These are phyloP conservation scores for Epinephelus coioides DNA, from an alignment of 2,797 vertebrate species.

Conservation along the genomic window DNA sequence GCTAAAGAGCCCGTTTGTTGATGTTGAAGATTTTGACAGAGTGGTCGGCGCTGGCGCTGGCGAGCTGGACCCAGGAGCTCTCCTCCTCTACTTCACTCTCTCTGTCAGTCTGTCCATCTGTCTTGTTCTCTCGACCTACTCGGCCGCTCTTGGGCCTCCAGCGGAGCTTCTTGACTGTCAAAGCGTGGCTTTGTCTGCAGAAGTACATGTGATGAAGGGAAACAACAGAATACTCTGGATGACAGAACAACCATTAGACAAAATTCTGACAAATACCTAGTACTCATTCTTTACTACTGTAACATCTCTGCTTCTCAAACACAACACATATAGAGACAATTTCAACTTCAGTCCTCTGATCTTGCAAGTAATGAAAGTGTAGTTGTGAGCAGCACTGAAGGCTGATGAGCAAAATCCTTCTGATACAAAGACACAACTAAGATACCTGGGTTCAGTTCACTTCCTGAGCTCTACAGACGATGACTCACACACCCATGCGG, in stretches of 20 bases:
- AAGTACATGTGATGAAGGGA: constrained; percentile 70
- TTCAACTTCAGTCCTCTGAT: not conserved
- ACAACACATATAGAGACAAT: not conserved
- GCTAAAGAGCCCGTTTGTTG: constrained; percentile 88
- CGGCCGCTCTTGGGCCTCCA: constrained; percentile 90
- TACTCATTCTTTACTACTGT: no score
- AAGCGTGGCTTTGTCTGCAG: constrained; percentile 92
- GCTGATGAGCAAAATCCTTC: not conserved
- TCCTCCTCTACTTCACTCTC: constrained; percentile 66
- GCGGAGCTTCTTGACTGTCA: constrained; percentile 91
- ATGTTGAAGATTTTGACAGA: constrained; percentile 94
- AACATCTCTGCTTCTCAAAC: not conserved
- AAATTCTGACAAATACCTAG: constrained; percentile 14
- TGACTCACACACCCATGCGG: constrained; percentile 5
- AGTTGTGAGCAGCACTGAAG: not conserved
- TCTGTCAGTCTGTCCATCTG: constrained; percentile 66
- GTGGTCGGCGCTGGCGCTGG: constrained; percentile 93
- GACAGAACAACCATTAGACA: not conserved
- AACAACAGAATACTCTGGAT: constrained; percentile 30
- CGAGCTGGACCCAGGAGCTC: constrained; percentile 91
- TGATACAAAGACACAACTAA: constrained; percentile 6
- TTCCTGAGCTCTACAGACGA: constrained; percentile 18
- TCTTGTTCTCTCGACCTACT: constrained; percentile 60
- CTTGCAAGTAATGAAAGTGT: no score
- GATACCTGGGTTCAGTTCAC: not conserved